A percentile compares a stretch with the other conserved stretches of the same genome.
These are phyloP conservation scores for Nephrotoma guestfalica DNA, from an alignment of 2,888 invertebrate genomes.

Conservation along the genomic window DNA sequence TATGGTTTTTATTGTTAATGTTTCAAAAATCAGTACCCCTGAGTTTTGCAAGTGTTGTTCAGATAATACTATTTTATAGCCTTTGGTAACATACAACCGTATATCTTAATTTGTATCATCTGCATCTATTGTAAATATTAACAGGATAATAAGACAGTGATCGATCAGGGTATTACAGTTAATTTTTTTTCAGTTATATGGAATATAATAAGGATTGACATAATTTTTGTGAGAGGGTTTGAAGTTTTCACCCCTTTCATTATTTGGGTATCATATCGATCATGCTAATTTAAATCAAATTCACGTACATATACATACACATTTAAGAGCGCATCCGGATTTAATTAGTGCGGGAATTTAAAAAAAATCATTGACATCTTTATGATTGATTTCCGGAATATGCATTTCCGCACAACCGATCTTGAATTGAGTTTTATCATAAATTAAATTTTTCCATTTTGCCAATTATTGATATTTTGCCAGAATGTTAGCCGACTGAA, in stretches of 20 bases:
- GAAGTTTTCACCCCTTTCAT: background rate
- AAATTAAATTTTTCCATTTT: too few relatives aligned
- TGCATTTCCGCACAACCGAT: too few relatives aligned
- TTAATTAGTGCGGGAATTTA: background rate
- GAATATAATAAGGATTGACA: background rate
- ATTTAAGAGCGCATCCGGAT: background rate
- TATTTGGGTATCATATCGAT: background rate
- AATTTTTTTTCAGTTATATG: background rate
- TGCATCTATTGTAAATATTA: background rate
- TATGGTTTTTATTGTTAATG: background rate
- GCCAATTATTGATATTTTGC: too few relatives aligned
- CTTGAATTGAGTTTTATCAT: too few relatives aligned
- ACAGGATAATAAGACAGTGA: background rate
- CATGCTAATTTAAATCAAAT: background rate
- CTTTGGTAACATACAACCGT: background rate
- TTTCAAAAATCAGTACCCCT: background rate
- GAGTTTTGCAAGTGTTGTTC: background rate
- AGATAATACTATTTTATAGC: background rate
- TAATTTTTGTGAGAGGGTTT: background rate
- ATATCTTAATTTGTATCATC: background rate
- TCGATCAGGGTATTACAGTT: background rate
- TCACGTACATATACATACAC: background rate
- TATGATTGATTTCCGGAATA: background rate
- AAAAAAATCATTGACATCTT: background rate
- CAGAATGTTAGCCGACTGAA: too few relatives aligned